Evolutionary conservation across 2,888 invertebrate genomes (phyloP).

Genomic region (Nephrotoma guestfalica): DNA sequence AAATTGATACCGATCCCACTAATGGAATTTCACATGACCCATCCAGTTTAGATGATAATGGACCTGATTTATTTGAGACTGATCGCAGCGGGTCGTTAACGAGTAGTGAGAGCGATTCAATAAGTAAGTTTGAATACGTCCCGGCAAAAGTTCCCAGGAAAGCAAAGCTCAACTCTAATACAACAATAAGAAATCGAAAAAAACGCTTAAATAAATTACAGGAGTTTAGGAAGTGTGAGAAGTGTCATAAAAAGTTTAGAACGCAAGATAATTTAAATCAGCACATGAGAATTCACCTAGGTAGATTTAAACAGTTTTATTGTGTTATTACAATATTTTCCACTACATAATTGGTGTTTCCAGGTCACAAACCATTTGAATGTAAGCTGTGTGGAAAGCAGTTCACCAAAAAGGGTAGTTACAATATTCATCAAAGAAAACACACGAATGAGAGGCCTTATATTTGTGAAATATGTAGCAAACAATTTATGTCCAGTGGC

Average conservation of each 20-base stretch:
- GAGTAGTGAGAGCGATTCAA: background rate
- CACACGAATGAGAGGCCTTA: background rate
- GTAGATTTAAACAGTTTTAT: background rate
- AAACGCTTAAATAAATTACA: background rate
- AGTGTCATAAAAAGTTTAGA: background rate
- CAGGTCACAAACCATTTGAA: background rate
- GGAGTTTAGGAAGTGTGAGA: background rate
- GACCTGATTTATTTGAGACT: background rate
- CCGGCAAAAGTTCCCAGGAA: background rate
- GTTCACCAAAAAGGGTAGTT: background rate
- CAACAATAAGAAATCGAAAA: background rate
- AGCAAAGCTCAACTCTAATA: background rate
- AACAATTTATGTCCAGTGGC: background rate
- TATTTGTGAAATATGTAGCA: conserved; percentile 1
- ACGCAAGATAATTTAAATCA: background rate
- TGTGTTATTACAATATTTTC: too few relatives aligned
- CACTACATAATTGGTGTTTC: too few relatives aligned
- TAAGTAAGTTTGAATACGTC: background rate
- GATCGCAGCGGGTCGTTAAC: background rate
- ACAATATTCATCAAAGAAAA: background rate
- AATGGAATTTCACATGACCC: background rate
- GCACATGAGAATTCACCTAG: background rate
- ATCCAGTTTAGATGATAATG: background rate
- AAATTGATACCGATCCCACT: background rate
- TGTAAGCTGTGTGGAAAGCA: background rate